phyloP scores from a whole-genome alignment of 2,888 invertebrate genomes.

The Eupithecia centaureata region DNA sequence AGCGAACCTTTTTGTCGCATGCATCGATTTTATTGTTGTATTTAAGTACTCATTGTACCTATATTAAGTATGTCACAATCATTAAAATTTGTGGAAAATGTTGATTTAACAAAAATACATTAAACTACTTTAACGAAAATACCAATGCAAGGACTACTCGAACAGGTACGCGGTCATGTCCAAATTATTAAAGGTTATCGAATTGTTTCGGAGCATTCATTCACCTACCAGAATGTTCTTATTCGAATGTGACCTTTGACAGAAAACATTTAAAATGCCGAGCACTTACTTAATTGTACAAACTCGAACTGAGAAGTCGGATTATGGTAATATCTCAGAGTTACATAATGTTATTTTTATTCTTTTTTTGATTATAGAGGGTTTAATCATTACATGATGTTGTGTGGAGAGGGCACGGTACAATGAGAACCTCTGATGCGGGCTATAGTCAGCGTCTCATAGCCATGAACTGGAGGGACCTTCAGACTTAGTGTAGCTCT shows the following conservation, averaged over 20 bases:
- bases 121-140: neutral
- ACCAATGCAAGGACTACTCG: conserved; percentile 5
- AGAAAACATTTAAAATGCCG: conserved; percentile 13
- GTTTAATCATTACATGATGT: neutral
- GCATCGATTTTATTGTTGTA: neutral
- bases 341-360: too few species aligned
- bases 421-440: neutral
- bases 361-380: too few species aligned
- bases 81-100: neutral
- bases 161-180: conserved; percentile 19
- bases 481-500: neutral
- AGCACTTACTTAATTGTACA: conserved; percentile 3
- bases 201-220: conserved; percentile 24
- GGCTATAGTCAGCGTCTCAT: neutral
- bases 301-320: neutral
- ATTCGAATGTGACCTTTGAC: conserved; percentile 27
- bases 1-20: neutral
- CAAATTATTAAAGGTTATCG: conserved; percentile 24
- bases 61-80: neutral
- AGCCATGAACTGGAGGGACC: neutral
- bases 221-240: neutral
- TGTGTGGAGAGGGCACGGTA: neutral
- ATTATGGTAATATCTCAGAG: neutral
- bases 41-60: neutral
- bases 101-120: neutral